These are phyloP conservation scores for Macrocentrus cingulum DNA, from an alignment of 1,140 invertebrate species.

Conservation along the genomic window DNA sequence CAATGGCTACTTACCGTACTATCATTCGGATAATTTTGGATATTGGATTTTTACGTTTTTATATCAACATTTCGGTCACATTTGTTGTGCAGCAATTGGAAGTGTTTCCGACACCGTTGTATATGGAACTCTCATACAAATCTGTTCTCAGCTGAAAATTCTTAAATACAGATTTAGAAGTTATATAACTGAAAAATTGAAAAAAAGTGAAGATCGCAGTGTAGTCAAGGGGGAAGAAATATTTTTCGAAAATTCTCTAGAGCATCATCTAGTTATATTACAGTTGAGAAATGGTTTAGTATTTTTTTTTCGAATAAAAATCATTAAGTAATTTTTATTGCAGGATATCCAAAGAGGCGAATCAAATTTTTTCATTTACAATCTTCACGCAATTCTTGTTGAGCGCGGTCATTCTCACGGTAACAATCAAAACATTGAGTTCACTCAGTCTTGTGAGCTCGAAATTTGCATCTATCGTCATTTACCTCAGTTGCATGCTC, in stretches of 20 bases:
- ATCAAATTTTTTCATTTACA: no score
- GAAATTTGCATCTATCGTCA: constrained; percentile 18
- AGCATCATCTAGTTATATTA: no score
- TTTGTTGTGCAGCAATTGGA: constrained; percentile 25
- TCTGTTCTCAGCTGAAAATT: constrained; percentile 32
- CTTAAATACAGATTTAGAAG: constrained; percentile 23
- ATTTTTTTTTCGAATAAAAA: no score
- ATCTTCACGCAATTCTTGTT: constrained; percentile 23
- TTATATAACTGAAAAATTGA: not conserved
- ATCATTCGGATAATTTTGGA: constrained; percentile 8
- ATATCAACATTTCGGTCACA: constrained; percentile 31
- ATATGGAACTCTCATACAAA: constrained; percentile 29
- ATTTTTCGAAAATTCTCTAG: constrained; percentile 5
- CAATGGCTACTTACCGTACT: constrained; percentile 35
- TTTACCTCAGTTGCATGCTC: constrained; percentile 28
- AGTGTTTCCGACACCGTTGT: constrained; percentile 33
- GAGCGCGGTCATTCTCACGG: constrained; percentile 27
- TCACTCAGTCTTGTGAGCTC: constrained; percentile 21
- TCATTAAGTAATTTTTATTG: no score
- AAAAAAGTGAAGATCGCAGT: no score
- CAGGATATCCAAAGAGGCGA: no score
- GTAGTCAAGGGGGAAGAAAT: not conserved
- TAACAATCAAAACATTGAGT: constrained; percentile 27
- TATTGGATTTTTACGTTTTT: constrained; percentile 33
- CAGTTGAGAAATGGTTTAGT: no score